Evolutionary conservation across 2,888 invertebrate genomes (phyloP), one percentile per base, ranked within the genome.

Genomic region (Tenthredo livida): DNA sequence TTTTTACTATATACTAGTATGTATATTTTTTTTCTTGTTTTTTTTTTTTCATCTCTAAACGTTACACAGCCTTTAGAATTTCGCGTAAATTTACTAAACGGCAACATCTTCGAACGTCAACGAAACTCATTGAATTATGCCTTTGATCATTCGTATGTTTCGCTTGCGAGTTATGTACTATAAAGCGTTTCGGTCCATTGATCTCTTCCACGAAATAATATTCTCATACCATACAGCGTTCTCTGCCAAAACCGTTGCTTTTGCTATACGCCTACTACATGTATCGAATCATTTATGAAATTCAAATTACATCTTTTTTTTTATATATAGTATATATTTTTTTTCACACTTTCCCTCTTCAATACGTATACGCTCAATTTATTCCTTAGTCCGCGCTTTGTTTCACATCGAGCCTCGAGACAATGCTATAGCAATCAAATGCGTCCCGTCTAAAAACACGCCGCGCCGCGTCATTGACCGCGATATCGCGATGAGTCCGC

Each of bases 361-460:
- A n/a, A n/a, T 25, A 72, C 17, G 70, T 72, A 70, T 72, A 70
- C n/a, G 33, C 70, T 73, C 40, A 73, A 73, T 73, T 73, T 15
- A 73, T 73, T 43, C 21, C 29, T 21, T 21, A 21, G 21, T 73
- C 50, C 50, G 61, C 17, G 33, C 83, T 83, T 70, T 83, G 70
- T 67, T 83, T 83, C 29, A 21, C 83, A 67, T 80, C 80, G 80
- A 43, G 17, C 47, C 21, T 80, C 70, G 70, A 83, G 83, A 83
- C 83, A 83, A 70, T 47, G 83, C 83, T 67, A 70, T 67, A 70
- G 67, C 83, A 70, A 83, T 83, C 83, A 83, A 17, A 83, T 70
- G 65, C 83, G 67, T 25, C 47, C 40, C 47, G 33, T 40, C 61
- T 80, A 80, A 80, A 78, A 80, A 80, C 58, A 37, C 70, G 47